Evolutionary conservation across 2,888 invertebrate genomes (phyloP), one percentile per base, ranked within the genome.

Genomic region (Lomographa bimaculata): DNA sequence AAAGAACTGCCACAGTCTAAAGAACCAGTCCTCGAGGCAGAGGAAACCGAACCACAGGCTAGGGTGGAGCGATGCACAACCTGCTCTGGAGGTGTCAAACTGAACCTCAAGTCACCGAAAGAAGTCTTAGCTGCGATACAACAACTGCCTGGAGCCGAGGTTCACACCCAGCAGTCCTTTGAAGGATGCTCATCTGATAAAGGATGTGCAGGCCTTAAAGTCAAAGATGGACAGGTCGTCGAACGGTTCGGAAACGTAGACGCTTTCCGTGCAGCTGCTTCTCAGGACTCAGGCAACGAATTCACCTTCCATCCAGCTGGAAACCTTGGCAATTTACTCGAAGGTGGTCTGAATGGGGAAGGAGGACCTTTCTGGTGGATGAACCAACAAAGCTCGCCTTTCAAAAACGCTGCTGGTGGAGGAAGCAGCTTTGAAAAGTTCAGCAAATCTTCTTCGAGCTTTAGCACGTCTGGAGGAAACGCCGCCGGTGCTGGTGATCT

Each of bases 351-450:
- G 0, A 65, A 75, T 0, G 68, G 65, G 1, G 72, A 73, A n/a
- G 76, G 71, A 4, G 71, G 70, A 7, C 89, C 89, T 0, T 92
- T 87, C 68, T 92, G 92, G 92, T 92, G 92, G 92, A 90, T 91
- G 83, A 83, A 83, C 43, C 75, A 90, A 11, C 74, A 90, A 11
- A 77, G 92, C 50, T 91, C 91, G 0, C 92, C 92, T 0, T 90
- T 93, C 65, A 91, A 91, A 55, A 80, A 76, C 29, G 72, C 81
- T 0, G 63, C 57, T 2, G 71, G 72, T 9, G 74, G 67, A 3
- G 14, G 14, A 14, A n/a, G n/a, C 0, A 71, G 60, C 32, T 79
- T 71, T 3, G 75, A 79, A 37, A 87, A 85, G 36, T 79, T 72
- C 61, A 82, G 76, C 58, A 77, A 86, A 35, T 63, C 64, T 0